A percentile compares a stretch with the other conserved stretches of the same genome.
Evolutionary conservation across 1,140 invertebrate species (phyloP).

Genomic region (Charaxes varanes): DNA sequence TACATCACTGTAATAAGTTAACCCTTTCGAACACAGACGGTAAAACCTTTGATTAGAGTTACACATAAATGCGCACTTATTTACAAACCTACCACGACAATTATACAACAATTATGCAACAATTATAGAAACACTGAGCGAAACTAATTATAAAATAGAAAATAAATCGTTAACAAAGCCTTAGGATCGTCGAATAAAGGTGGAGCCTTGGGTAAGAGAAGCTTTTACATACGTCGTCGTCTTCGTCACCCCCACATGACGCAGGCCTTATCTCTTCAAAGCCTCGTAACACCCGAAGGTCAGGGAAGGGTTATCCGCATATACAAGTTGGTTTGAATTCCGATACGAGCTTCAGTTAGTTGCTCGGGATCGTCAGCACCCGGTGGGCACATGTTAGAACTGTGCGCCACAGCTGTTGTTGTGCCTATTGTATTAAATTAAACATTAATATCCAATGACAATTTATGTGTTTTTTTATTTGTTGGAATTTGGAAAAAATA

Average conservation of each 20-base stretch:
- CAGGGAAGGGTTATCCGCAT: constrained; percentile 54
- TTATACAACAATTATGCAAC: no score
- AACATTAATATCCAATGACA: not conserved
- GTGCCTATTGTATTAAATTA: no score
- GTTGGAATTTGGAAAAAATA: no score
- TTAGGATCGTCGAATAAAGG: constrained; percentile 2
- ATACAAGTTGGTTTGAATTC: constrained; percentile 75
- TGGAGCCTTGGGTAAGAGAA: constrained; percentile 5
- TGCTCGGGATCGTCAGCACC: constrained; percentile 77
- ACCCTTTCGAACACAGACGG: not conserved
- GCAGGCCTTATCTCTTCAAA: constrained; percentile 11
- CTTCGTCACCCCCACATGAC: constrained; percentile 11
- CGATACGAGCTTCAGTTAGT: constrained; percentile 77
- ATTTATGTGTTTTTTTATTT: no score
- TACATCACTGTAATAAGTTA: no score
- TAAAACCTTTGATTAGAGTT: constrained; percentile 2
- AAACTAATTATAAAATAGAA: not conserved
- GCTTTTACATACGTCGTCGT: constrained; percentile 9
- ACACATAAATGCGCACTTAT: constrained; percentile 12
- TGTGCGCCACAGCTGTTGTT: constrained; percentile 83
- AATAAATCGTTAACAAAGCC: not conserved
- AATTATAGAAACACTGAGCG: constrained; percentile 10
- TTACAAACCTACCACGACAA: constrained; percentile 4
- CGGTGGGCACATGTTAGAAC: constrained; percentile 86
- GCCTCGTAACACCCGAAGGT: constrained; percentile 6